phyloP scores from a whole-genome alignment of 2,888 invertebrate species.

The Ellobium chinense region DNA sequence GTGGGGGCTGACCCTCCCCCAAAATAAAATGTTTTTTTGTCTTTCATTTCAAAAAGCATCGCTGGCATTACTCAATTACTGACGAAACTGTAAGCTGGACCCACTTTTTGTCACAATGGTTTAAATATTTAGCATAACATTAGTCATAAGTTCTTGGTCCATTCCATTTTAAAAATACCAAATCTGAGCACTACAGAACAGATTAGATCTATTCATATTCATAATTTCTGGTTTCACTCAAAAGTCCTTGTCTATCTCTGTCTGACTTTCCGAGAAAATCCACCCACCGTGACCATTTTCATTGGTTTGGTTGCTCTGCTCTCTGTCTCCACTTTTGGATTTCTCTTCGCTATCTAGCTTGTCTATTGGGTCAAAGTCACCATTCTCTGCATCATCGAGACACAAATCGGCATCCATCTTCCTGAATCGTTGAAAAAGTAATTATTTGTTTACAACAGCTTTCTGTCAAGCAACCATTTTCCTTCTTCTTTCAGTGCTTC shows the following conservation, averaged over 20 bases:
- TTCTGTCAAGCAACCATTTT: slow-evolving; percentile 16
- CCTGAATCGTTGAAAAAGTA: not conserved
- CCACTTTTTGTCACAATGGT: too few relatives aligned
- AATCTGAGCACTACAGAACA: not conserved
- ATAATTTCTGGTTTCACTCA: not conserved
- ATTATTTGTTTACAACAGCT: not conserved
- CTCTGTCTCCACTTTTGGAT: slow-evolving; percentile 6
- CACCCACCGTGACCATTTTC: slow-evolving; percentile 2
- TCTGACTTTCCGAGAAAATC: too few relatives aligned
- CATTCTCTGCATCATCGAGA: slow-evolving; percentile 7
- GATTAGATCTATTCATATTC: not conserved
- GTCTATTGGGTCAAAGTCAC: slow-evolving; percentile 12
- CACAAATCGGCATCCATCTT: slow-evolving; percentile 16
- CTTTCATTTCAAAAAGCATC: too few relatives aligned
- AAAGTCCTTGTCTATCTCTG: too few relatives aligned
- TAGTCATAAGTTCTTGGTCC: too few relatives aligned
- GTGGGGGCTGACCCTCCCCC: too few relatives aligned
- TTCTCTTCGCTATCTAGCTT: slow-evolving; percentile 15
- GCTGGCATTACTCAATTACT: too few relatives aligned
- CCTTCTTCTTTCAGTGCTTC: too few relatives aligned
- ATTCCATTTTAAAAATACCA: not conserved
- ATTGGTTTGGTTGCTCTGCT: not conserved
- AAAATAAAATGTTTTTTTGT: too few relatives aligned
- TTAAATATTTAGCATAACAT: too few relatives aligned
- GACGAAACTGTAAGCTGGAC: too few relatives aligned